Base-by-base conservation (phyloP, 2,797 vertebrate species). In the Dermochelys coriacea region DNA sequence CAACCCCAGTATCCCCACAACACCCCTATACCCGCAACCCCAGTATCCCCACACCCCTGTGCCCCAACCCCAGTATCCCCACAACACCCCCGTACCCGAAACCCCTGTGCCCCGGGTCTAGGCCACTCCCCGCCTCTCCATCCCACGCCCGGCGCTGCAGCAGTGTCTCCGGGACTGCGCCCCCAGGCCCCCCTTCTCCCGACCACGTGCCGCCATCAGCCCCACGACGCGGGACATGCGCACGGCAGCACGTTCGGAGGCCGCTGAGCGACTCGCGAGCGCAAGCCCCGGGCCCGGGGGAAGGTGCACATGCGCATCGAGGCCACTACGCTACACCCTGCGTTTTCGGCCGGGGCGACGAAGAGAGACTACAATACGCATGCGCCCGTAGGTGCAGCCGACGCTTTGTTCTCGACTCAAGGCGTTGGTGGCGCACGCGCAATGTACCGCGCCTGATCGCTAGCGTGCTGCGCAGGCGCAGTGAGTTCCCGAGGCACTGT, bases 351-450 rank as follows among this genome's bases (percentile, higher is more conserved):
- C 59, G 14, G 3, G 8, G n/a, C 37, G 61, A 18, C 34, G 4
- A 34, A 10, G 18, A 18, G 4, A 19, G 12, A 57, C 6, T 12
- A 6, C 34, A 84, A 1, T 0, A 50, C 84, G 94, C 89, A 59
- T 25, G 94, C 57, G 84, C 54, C 34, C 6, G 1, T 41, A 10
- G 21, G 3, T 23, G 27, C 14, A 1, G 1, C 15, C 1, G 3
- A 25, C 25, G 7, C 84, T 12, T 9, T 2, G 16, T 5, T 2
- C 61, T 1, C 8, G 7, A 34, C 18, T 29, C 52, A 12, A 27
- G 80, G 80, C 80, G 19, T 41, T 47, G n/a, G 15, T 47, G 25
- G 15, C 81, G 57, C 57, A 49, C 23, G 81, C 81, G 57, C 45
- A 50, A 9, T 23, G 16, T 31, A 2, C 31, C 8, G 14, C 29